Base-by-base conservation (phyloP, 1,140 invertebrate genomes). In the Chionoecetes opilio region DNA sequence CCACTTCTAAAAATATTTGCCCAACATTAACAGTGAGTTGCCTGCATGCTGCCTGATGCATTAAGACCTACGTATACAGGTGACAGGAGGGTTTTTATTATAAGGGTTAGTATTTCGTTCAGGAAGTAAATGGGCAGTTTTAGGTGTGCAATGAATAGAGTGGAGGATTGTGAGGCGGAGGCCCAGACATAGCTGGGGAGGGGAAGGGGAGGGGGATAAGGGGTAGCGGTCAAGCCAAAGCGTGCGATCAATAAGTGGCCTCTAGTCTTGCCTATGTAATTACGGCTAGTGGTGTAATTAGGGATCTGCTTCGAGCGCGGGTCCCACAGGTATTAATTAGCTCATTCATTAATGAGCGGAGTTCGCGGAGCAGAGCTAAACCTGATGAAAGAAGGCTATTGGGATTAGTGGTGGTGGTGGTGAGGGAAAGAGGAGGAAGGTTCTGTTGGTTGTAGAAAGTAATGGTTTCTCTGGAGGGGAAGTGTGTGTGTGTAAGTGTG, bases 261-360 rank as follows among this genome's bases (percentile, higher is more conserved):
- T 21, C 53, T 26, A 35, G 46, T 75, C 46, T 38, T 91, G 29
- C 89, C 89, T 91, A 75, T 91, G 89, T 75, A 91, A 91, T 91
- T 91, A 75, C 26, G 89, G 89, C 6, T 91, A 91, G 53, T 91
- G 89, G 31, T 17, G 53, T 34, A 91, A 91, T 91, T 91, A 91
- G 89, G 31, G 89, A 91, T 75, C 46, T 91, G 89, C 89, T 53
- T 91, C 88, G 32, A 75, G 31, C 89, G 31, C 53, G 29, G 46
- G 6, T 35, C 41, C 46, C n/a, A 75, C 89, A 75, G 89, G 89
- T 75, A 91, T 91, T 91, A 91, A 91, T 91, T 53, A 91, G 46
- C 46, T 75, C n/a, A 53, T 75, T 75, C 89, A 75, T 35, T 91
- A 91, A 91, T 75, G 53, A 38, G 63, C 26, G 89, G 35, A 75